A percentile compares a stretch with the other conserved stretches of the same genome.
Conservation (phyloP, 37 sponge, comb jelly and placozoan genomes). For the Chondrosia reniformis region DNA sequence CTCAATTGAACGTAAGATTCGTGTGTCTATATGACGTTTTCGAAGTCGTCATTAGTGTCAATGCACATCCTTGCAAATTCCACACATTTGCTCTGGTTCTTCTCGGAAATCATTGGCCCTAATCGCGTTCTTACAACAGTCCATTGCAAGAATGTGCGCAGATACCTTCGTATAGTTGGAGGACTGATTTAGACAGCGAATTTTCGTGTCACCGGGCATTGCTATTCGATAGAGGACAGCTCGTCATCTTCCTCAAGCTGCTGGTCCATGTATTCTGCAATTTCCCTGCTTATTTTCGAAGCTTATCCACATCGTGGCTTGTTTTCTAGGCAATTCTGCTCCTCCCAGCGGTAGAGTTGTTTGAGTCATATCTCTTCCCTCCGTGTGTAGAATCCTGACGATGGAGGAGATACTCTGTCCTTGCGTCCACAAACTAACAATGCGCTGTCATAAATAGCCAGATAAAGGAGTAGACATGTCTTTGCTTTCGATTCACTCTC, state of each 20-base stretch:
- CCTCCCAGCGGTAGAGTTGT: too few species aligned
- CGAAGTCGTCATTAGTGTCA: neutral
- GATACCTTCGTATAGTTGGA: too few species aligned
- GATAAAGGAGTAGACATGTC: too few species aligned
- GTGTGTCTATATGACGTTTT: neutral
- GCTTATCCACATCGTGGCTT: neutral
- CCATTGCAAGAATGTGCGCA: too few species aligned
- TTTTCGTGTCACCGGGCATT: neutral
- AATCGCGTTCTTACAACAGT: neutral
- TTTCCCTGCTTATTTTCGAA: neutral
- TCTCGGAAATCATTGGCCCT: conserved; percentile 2
- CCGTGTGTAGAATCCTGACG: too few species aligned
- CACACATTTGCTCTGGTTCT: neutral
- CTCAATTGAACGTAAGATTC: neutral
- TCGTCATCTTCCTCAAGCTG: too few species aligned
- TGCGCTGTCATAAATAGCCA: too few species aligned
- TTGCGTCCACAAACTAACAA: too few species aligned
- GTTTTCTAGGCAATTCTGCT: too few species aligned
- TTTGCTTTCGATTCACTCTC: too few species aligned
- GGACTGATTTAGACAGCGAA: neutral
- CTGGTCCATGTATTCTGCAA: neutral
- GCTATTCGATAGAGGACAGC: conserved; percentile 3
- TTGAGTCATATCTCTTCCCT: neutral
- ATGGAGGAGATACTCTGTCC: too few species aligned
- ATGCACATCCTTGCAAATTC: neutral